Base-by-base conservation (phyloP, 2,888 invertebrate species). In the Sympetrum striolatum region DNA sequence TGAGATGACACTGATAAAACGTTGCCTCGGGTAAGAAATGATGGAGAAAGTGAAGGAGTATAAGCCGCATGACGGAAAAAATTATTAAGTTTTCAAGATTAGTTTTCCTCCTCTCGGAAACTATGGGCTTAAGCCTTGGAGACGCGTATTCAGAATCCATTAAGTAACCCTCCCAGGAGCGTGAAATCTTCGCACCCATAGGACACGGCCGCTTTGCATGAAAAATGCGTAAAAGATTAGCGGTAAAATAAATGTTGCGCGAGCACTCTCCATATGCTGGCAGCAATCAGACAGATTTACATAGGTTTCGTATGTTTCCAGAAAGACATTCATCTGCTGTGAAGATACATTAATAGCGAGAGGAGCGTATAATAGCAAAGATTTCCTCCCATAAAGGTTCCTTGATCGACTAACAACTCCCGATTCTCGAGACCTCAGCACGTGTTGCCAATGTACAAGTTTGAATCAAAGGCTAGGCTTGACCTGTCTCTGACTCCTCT, bases 1-100 rank as follows among this genome's bases (percentile, higher is more conserved):
- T 60, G 86, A 86, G 86, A 86, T 86, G 86, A 86, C 86, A 86
- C 86, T 86, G 86, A 86, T 86, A 86, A 86, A 86, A 86, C 86
- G 86, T 35, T 86, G 18, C 86, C 6, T 31, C 48, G 37, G 39
- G 58, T n/a, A 12, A 64, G n/a, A 86, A 86, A 86, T 86, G 35
- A 86, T n/a, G 82, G 82, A 82, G 82, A 82, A 82, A 82, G 82
- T 82, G 35, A 82, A 25, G 22, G 39, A 37, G 86, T 12, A 39
- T 60, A 64, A 39, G 58, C 37, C 60, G 60, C 58, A 64, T 37
- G 86, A 37, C 35, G 12, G 31, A 86, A 86, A 86, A 86, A 86
- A 86, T 86, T 73, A 73, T 73, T 73, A 25, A 73, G 73, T 73
- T 73, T 73, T 73, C 73, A 73, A 25, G 73, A 73, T 31, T 73